phyloP scores from a whole-genome alignment of 2,113 vertebrate species.

The Sisor rabdophorus region DNA sequence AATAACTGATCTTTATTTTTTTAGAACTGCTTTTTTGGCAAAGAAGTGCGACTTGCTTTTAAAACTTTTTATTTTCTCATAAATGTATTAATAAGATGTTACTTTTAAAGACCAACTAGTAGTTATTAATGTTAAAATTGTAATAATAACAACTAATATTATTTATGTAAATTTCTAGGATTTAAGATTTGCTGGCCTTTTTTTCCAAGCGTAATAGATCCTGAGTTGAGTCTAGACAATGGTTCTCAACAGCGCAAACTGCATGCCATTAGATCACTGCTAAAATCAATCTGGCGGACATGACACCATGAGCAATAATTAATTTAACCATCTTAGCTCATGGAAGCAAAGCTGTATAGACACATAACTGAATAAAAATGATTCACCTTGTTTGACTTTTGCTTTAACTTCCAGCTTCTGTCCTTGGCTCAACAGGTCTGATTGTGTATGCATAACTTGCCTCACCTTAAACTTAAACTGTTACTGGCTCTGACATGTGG shows the following conservation, averaged over 20 bases:
- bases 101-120: neutral
- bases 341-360: neutral
- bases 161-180: neutral
- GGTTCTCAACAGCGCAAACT: neutral
- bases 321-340: neutral
- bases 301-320: constrained; percentile 7
- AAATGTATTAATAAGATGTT: neutral
- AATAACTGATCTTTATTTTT: neutral
- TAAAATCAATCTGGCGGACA: neutral
- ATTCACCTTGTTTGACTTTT: constrained; percentile 8
- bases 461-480: constrained; percentile 22
- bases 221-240: neutral
- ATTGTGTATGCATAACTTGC: neutral
- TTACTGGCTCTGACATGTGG: constrained; percentile 45
- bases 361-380: neutral
- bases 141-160: neutral
- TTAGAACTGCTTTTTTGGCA: neutral
- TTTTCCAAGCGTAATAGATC: neutral
- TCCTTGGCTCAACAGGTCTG: constrained; percentile 18
- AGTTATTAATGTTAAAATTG: neutral
- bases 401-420: constrained; percentile 17
- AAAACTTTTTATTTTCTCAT: neutral
- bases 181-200: neutral
- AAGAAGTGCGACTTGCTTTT: neutral
- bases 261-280: neutral